Percentiles rank a stretch among this genome's conserved stretches.
phyloP scores from a whole-genome alignment of 2,888 invertebrate genomes.

The Isoperla grammatica region DNA sequence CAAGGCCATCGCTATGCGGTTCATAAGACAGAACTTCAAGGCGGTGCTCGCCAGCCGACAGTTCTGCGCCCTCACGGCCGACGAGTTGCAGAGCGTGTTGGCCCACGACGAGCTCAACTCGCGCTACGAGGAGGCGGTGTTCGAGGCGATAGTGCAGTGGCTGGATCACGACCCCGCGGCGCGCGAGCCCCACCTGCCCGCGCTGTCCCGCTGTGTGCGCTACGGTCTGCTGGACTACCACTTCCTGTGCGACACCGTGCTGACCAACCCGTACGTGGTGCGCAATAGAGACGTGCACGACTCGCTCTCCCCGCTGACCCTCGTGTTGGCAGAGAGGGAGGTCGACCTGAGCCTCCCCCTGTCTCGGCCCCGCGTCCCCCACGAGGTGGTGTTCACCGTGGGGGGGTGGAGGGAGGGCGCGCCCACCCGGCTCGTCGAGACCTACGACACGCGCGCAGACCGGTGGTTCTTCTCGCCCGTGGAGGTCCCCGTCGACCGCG shows the following conservation, averaged over 20 bases:
- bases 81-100: constrained; percentile 59
- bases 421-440: constrained; percentile 59
- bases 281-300: constrained; percentile 47
- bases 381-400: constrained; percentile 46
- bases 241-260: constrained; percentile 47
- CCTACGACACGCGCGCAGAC: constrained; percentile 47
- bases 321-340: constrained; percentile 46
- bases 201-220: constrained; percentile 58
- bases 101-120: constrained; percentile 67
- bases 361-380: constrained; percentile 62
- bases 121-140: constrained; percentile 65
- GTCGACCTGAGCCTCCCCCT: constrained; percentile 36
- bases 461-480: constrained; percentile 67
- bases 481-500: constrained; percentile 62
- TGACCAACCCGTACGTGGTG: constrained; percentile 29
- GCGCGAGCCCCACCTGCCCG: constrained; percentile 51
- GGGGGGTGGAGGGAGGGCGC: constrained; percentile 65
- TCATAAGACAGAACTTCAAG: constrained; percentile 54
- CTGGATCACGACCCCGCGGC: constrained; percentile 53
- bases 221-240: constrained; percentile 59
- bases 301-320: constrained; percentile 50
- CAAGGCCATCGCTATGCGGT: constrained; percentile 55
- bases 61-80: constrained; percentile 54
- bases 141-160: constrained; percentile 69
- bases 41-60: constrained; percentile 50